Evolutionary conservation across 2,113 vertebrate genomes (phyloP).

Genomic region (Periophthalmus modestus): DNA sequence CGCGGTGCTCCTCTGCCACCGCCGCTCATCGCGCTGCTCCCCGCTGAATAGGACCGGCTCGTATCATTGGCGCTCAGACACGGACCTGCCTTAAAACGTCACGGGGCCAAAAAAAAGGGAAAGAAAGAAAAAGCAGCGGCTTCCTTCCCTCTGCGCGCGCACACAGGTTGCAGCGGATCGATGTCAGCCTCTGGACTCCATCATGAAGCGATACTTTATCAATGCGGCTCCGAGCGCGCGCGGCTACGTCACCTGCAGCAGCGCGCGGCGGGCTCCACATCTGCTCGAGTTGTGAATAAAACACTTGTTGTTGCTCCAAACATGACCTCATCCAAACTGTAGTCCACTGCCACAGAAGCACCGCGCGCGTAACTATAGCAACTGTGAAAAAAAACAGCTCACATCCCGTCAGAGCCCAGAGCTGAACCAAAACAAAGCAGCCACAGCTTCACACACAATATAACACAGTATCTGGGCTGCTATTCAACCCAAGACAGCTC

Average conservation of each 20-base stretch:
- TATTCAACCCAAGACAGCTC: not conserved
- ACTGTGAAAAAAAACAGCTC: slow-evolving; percentile 8
- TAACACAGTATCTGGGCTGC: not conserved
- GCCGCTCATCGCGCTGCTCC: slow-evolving; percentile 76
- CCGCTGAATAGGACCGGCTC: slow-evolving; percentile 74
- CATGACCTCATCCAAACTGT: slow-evolving; percentile 15
- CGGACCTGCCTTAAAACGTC: slow-evolving; percentile 80
- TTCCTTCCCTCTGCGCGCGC: slow-evolving; percentile 27
- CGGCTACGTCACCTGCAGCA: slow-evolving; percentile 9
- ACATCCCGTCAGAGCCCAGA: slow-evolving; percentile 5
- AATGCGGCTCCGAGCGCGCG: not conserved
- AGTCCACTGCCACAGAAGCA: slow-evolving; percentile 10
- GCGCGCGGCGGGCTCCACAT: slow-evolving; percentile 4
- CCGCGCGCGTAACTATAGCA: slow-evolving; percentile 10
- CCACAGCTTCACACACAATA: not conserved
- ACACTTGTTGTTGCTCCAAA: slow-evolving; percentile 13
- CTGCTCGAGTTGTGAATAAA: slow-evolving; percentile 7
- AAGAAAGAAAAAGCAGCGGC: slow-evolving; percentile 10
- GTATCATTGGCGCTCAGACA: slow-evolving; percentile 78
- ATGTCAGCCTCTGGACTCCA: slow-evolving; percentile 30
- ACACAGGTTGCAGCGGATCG: slow-evolving; percentile 69
- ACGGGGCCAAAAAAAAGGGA: slow-evolving; percentile 62
- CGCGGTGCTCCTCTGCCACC: slow-evolving; percentile 70
- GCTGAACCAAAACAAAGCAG: slow-evolving; percentile 10
- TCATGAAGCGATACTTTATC: slow-evolving; percentile 8